Conservation (phyloP, 2,888 invertebrate genomes). For the Cosmopolites sordidus region DNA sequence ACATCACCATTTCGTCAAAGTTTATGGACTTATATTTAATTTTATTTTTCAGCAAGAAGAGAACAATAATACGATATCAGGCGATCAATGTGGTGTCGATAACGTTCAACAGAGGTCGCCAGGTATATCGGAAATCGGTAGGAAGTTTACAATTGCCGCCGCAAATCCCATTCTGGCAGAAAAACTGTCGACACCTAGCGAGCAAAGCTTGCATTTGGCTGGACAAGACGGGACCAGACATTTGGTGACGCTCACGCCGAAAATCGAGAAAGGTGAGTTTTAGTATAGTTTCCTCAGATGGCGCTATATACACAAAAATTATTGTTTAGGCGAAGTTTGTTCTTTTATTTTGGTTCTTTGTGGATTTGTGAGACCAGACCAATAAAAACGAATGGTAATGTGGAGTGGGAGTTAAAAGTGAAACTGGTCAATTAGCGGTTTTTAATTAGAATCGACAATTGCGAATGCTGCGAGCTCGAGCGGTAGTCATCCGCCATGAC, state of each 20-base stretch:
- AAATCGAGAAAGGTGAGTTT: slow-evolving; percentile 48
- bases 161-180: slow-evolving; percentile 84
- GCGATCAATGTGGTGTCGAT: slow-evolving; percentile 26
- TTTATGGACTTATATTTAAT: background rate
- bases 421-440: background rate
- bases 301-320: background rate
- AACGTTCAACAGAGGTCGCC: slow-evolving; percentile 42
- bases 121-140: slow-evolving; percentile 41
- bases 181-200: slow-evolving; percentile 60
- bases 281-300: background rate
- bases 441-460: background rate
- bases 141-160: slow-evolving; percentile 70
- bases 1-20: background rate
- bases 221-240: slow-evolving; percentile 34
- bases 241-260: slow-evolving; percentile 47
- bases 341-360: no score
- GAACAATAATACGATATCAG: slow-evolving; percentile 51
- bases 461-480: background rate
- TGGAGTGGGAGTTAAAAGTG: background rate
- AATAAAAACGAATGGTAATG: no score
- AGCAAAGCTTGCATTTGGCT: slow-evolving; percentile 34
- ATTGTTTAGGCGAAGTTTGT: no score
- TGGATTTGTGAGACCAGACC: no score
- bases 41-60: slow-evolving; percentile 49
- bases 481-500: slow-evolving; percentile 1